A percentile compares a stretch with the other conserved stretches of the same genome.
Conservation (phyloP, 1,140 invertebrate species). For the Harpegnathos saltator region DNA sequence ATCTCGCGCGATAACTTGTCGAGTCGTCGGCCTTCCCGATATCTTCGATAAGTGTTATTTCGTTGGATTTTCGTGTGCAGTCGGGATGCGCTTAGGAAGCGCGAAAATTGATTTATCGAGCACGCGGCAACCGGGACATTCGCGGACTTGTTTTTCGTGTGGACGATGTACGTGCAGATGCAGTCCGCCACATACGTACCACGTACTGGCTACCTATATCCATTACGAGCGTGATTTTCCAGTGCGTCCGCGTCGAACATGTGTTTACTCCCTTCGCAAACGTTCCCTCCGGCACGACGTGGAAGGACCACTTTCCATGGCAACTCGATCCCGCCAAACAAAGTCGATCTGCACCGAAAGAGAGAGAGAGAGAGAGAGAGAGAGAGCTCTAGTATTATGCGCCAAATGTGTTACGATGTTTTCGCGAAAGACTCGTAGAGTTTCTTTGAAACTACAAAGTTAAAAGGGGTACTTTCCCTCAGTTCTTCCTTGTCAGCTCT, state of each 20-base stretch:
- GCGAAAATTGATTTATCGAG: conserved; percentile 64
- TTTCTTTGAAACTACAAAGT: neutral
- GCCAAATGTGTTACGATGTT: neutral
- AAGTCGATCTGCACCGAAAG: conserved; percentile 5
- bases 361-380: no score
- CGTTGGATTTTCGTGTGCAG: conserved; percentile 12
- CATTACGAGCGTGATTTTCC: conserved; percentile 3
- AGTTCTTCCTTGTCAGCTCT: no score
- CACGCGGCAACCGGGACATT: conserved; percentile 22
- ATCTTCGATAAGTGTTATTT: conserved; percentile 29
- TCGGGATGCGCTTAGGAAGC: conserved; percentile 41
- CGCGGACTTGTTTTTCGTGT: conserved; percentile 47
- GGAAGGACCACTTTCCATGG: neutral
- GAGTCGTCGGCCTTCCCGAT: conserved; percentile 13
- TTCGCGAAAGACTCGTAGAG: neutral
- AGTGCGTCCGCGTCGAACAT: neutral
- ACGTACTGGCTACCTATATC: neutral
- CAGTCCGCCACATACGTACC: neutral
- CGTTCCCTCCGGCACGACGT: neutral
- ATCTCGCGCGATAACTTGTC: conserved; percentile 1
- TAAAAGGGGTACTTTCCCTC: no score
- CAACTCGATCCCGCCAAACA: neutral
- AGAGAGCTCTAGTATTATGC: neutral
- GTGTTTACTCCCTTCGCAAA: conserved; percentile 25
- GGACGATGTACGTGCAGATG: conserved; percentile 17